Evolutionary conservation across 1,140 invertebrate genomes (phyloP).

Genomic region (Zaprionus tsacasi): DNA sequence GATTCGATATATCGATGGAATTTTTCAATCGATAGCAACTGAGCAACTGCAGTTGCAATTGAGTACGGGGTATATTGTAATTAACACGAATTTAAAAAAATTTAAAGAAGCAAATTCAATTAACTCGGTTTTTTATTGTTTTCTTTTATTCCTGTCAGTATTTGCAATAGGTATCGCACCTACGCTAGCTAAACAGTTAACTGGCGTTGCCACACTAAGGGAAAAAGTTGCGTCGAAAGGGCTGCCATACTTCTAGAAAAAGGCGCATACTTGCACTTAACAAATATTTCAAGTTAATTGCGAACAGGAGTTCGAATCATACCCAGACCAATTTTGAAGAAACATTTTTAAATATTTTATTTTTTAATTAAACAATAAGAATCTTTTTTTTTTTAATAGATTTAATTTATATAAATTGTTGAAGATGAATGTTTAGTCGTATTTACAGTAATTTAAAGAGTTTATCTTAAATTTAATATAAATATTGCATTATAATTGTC

Average conservation of each 20-base stretch:
- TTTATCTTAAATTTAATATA: neutral
- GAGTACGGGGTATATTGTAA: no score
- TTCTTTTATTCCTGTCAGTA: no score
- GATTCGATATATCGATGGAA: slow-evolving; percentile 13
- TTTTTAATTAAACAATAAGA: neutral
- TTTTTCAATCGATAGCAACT: neutral
- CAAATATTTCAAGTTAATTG: neutral
- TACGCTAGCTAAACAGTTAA: no score
- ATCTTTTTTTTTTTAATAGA: neutral
- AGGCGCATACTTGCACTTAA: neutral
- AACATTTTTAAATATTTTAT: neutral
- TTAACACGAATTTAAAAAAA: no score
- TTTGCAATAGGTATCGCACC: no score
- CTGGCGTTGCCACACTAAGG: neutral
- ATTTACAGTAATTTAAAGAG: neutral
- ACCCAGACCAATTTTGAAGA: neutral
- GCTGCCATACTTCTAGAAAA: neutral
- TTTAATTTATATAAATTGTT: neutral
- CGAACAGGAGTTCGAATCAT: neutral
- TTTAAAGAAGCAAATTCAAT: no score
- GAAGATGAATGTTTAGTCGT: neutral
- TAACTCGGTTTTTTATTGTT: no score
- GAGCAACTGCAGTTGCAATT: neutral
- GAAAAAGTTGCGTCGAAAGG: neutral
- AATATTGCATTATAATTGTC: neutral